Evolutionary conservation across 2,113 vertebrate genomes (phyloP).

Genomic region (Brachyhypopomus gauderio): DNA sequence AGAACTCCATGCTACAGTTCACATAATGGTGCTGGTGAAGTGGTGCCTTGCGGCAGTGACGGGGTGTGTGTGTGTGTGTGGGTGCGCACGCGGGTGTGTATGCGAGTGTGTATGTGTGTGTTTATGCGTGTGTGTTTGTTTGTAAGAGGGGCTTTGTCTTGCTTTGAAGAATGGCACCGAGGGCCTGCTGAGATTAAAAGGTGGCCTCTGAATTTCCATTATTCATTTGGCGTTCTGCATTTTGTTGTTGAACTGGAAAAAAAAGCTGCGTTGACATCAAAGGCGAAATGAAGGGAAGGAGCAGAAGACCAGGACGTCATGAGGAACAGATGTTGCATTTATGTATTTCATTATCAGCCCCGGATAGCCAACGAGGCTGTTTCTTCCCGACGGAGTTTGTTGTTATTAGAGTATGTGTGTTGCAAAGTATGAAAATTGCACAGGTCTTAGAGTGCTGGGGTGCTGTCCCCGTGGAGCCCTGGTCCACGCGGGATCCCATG

Average conservation of each 20-base stretch:
- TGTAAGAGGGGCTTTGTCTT: slow-evolving; percentile 29
- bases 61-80: slow-evolving; percentile 3
- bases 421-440: slow-evolving; percentile 18
- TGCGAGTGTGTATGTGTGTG: slow-evolving; percentile 13
- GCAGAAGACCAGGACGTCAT: slow-evolving; percentile 55
- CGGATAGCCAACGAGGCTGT: slow-evolving; percentile 39
- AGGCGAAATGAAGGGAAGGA: slow-evolving; percentile 56
- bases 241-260: slow-evolving; percentile 62
- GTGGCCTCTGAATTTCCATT: slow-evolving; percentile 62
- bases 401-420: slow-evolving; percentile 60
- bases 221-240: slow-evolving; percentile 65
- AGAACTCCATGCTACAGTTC: slow-evolving; percentile 19
- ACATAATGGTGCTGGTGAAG: slow-evolving; percentile 27
- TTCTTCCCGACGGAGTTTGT: slow-evolving; percentile 52
- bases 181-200: slow-evolving; percentile 67
- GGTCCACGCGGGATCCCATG: background rate
- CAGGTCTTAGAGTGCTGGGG: background rate
- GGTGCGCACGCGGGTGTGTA: background rate
- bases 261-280: slow-evolving; percentile 62
- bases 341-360: slow-evolving; percentile 67
- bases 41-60: slow-evolving; percentile 28
- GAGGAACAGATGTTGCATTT: slow-evolving; percentile 64
- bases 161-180: slow-evolving; percentile 62
- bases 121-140: slow-evolving; percentile 13
- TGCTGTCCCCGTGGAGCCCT: slow-evolving; percentile 1